phyloP scores from a whole-genome alignment of 2,113 vertebrate genomes.

The Bagarius yarrelli region DNA sequence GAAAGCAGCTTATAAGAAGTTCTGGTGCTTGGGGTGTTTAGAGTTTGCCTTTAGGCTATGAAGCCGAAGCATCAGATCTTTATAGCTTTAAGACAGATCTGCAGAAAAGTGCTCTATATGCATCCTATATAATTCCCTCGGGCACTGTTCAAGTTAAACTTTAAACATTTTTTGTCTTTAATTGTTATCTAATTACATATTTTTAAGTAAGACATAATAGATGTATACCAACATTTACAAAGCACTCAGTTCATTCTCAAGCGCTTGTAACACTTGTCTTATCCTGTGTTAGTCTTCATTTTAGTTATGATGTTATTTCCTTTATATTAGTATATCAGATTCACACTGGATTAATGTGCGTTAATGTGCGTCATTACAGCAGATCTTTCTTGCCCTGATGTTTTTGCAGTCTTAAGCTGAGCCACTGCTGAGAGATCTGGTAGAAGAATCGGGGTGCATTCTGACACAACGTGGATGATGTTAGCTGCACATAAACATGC shows the following conservation, averaged over 20 bases:
- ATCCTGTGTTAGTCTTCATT: background rate
- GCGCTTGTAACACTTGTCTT: too few relatives aligned
- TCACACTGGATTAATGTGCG: background rate
- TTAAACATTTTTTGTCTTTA: too few relatives aligned
- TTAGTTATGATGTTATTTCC: background rate
- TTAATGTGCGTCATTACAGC: conserved; percentile 3
- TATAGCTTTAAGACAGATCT: background rate
- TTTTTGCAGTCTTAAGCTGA: conserved; percentile 17
- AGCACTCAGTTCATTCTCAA: too few relatives aligned
- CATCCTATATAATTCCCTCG: background rate
- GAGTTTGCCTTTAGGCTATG: background rate
- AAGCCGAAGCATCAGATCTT: background rate
- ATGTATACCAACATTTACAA: too few relatives aligned
- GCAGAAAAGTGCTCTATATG: background rate
- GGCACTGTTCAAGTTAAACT: background rate
- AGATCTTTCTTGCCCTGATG: conserved; percentile 24
- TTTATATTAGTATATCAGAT: background rate
- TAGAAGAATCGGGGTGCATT: conserved; percentile 42
- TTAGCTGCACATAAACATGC: conserved; percentile 29
- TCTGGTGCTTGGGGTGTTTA: background rate
- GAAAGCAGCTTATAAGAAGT: background rate
- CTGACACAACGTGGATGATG: background rate
- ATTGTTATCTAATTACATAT: too few relatives aligned
- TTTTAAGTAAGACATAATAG: too few relatives aligned
- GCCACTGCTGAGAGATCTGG: conserved; percentile 50